phyloP scores from a whole-genome alignment of 1,140 invertebrate species.

The Phymastichus coffea region DNA sequence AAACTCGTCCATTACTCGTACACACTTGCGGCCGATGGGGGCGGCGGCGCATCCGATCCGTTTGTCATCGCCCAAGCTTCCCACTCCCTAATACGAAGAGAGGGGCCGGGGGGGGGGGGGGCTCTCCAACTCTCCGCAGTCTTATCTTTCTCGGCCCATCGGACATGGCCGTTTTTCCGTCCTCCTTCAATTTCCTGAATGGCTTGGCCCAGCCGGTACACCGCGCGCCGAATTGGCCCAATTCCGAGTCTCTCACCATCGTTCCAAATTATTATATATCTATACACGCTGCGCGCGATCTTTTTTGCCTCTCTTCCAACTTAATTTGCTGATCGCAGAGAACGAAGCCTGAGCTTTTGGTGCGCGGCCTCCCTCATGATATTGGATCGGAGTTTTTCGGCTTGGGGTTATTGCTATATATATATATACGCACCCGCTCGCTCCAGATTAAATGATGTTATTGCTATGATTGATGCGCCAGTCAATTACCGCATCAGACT shows the following conservation, averaged over 20 bases:
- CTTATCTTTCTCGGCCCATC: not conserved
- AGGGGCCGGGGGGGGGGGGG: not conserved
- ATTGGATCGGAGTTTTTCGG: too few species aligned
- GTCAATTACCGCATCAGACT: too few species aligned
- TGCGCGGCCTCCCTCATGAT: too few species aligned
- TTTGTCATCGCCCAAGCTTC: constrained; percentile 14
- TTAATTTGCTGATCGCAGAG: too few species aligned
- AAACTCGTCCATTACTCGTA: constrained; percentile 12
- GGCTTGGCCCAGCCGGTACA: not conserved
- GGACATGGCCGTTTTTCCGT: not conserved
- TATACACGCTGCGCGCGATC: too few species aligned
- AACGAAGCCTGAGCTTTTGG: too few species aligned
- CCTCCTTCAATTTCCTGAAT: constrained; percentile 13
- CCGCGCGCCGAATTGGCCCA: constrained; percentile 2
- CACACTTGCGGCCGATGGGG: too few species aligned
- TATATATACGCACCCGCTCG: too few species aligned
- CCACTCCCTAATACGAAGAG: not conserved
- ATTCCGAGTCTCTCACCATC: constrained; percentile 2
- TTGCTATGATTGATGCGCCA: too few species aligned
- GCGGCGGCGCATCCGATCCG: not conserved
- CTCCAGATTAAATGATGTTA: too few species aligned
- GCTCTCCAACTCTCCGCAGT: not conserved
- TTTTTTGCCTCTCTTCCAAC: too few species aligned
- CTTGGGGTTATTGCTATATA: too few species aligned
- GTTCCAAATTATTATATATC: not conserved